These are phyloP conservation scores for Fissipunctia ypsillon DNA, from an alignment of 2,888 invertebrate genomes.

Conservation along the genomic window DNA sequence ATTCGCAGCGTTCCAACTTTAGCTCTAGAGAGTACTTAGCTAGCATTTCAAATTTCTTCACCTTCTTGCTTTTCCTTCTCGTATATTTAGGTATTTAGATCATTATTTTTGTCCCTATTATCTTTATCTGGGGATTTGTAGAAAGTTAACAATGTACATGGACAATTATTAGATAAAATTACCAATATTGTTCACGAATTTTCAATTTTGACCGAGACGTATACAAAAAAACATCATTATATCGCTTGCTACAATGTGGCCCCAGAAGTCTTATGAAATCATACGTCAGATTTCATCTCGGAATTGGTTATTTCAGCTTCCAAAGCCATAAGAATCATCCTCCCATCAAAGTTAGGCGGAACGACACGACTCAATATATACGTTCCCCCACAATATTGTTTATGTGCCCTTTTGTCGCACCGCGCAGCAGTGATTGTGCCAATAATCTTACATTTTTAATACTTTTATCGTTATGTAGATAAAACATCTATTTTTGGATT, in stretches of 20 bases:
- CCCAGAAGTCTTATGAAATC: constrained; percentile 36
- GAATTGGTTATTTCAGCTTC: constrained; percentile 58
- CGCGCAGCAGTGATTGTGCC: constrained; percentile 51
- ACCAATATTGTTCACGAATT: background rate
- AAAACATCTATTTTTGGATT: constrained; percentile 29
- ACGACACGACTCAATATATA: constrained; percentile 51
- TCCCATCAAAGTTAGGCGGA: constrained; percentile 54
- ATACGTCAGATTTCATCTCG: constrained; percentile 44
- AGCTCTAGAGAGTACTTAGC: constrained; percentile 33
- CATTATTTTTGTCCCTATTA: background rate
- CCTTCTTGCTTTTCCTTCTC: constrained; percentile 13
- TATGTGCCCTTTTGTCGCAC: constrained; percentile 41
- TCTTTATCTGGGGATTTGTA: background rate
- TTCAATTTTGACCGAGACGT: background rate
- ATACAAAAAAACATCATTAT: constrained; percentile 4
- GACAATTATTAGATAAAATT: background rate
- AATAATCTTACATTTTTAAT: constrained; percentile 55
- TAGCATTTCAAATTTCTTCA: constrained; percentile 32
- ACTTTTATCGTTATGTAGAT: constrained; percentile 26
- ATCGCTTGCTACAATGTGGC: constrained; percentile 1
- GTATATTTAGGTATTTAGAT: background rate
- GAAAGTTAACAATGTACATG: background rate
- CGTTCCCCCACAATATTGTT: constrained; percentile 48
- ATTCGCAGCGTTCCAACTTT: constrained; percentile 41
- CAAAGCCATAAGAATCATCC: constrained; percentile 41